Evolutionary conservation across 2,113 vertebrate genomes (phyloP).

Genomic region (Todiramphus chloris): DNA sequence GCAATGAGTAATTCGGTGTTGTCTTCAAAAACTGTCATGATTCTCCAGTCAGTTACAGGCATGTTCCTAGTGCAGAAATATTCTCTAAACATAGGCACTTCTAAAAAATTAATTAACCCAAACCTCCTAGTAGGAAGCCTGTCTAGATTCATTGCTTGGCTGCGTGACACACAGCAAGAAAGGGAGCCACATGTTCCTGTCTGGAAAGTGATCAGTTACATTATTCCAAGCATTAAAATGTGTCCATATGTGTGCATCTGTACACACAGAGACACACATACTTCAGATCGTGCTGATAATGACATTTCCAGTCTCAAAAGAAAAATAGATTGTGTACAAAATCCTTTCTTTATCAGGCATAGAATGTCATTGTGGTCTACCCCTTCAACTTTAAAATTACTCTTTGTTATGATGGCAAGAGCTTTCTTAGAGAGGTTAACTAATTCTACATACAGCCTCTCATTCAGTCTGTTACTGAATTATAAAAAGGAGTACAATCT

Average conservation of each 20-base stretch:
- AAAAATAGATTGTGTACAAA: background rate
- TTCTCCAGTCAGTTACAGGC: background rate
- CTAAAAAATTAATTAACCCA: background rate
- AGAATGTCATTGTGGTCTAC: background rate
- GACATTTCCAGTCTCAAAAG: constrained; percentile 23
- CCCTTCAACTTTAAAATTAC: background rate
- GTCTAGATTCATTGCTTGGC: constrained; percentile 44
- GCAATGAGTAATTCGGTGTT: background rate
- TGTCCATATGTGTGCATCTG: background rate
- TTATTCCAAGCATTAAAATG: constrained; percentile 45
- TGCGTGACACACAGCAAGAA: constrained; percentile 40
- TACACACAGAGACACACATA: constrained; percentile 5
- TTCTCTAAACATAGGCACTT: constrained; percentile 3
- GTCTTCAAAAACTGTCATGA: background rate
- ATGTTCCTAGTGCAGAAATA: constrained; percentile 25
- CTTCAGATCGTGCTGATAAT: constrained; percentile 35
- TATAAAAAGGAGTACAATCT: background rate
- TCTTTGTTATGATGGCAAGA: background rate
- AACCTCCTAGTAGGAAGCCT: constrained; percentile 29
- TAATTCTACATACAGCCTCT: background rate
- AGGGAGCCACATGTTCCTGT: constrained; percentile 55
- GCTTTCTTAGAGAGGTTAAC: background rate
- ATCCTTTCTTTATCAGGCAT: background rate
- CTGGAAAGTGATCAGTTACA: constrained; percentile 64
- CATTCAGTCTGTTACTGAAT: background rate